These are phyloP conservation scores for Tadarida brasiliensis DNA, from an alignment of 2,797 vertebrate species.

Conservation along the genomic window DNA sequence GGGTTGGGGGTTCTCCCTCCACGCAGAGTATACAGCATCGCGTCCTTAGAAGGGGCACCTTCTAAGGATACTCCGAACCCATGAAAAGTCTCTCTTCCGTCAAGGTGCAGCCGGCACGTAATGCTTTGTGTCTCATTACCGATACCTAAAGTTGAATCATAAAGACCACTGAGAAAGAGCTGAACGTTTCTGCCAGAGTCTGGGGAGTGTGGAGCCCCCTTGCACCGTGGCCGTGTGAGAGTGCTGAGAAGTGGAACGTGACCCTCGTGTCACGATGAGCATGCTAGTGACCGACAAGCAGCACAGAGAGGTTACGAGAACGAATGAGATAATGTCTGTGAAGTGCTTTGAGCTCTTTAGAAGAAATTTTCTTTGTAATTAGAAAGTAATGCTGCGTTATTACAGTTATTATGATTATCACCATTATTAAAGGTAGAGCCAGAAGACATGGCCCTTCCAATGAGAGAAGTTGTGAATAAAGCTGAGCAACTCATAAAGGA, in stretches of 20 bases:
- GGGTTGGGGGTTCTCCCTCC: neutral
- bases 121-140: neutral
- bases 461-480: constrained; percentile 74
- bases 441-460: constrained; percentile 76
- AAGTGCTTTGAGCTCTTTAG: constrained; percentile 69
- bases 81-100: neutral
- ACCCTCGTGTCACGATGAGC: neutral
- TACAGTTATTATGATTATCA: constrained; percentile 80
- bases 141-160: neutral
- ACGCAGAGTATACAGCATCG: neutral
- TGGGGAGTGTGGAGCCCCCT: neutral
- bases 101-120: neutral
- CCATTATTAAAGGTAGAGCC: constrained; percentile 80
- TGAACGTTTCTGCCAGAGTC: neutral
- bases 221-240: neutral
- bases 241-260: neutral
- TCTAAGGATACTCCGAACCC: neutral
- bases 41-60: neutral
- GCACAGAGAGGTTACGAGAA: constrained; percentile 58
- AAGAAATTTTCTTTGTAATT: constrained; percentile 83
- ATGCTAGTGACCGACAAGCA: neutral
- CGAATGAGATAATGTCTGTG: constrained; percentile 82
- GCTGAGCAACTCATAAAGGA: constrained; percentile 78
- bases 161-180: neutral
- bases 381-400: constrained; percentile 81